A percentile compares a stretch with the other conserved stretches of the same genome.
These are phyloP conservation scores for Scarus forsteni DNA, from an alignment of 2,797 vertebrate species.

Conservation along the genomic window DNA sequence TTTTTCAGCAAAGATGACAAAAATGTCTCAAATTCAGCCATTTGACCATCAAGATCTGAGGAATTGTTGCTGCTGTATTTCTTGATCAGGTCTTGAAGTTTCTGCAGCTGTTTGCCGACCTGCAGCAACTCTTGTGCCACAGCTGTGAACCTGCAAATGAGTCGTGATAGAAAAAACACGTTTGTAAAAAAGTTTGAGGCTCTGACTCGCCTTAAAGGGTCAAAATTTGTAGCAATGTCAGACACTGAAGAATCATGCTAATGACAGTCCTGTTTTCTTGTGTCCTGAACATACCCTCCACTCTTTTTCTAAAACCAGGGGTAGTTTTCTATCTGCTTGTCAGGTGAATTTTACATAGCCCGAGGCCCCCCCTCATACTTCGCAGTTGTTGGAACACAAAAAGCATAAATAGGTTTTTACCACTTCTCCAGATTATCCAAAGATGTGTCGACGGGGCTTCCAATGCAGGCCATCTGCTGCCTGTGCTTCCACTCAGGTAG, in stretches of 20 bases:
- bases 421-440: constrained; percentile 86
- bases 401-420: constrained; percentile 62
- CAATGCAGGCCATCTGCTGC: constrained; percentile 88
- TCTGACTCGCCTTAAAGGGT: too few species aligned
- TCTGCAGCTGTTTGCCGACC: constrained; percentile 79
- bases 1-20: constrained; percentile 81
- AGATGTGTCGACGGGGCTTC: constrained; percentile 67
- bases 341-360: too few species aligned
- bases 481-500: constrained; percentile 83
- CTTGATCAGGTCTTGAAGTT: constrained; percentile 83
- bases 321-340: too few species aligned
- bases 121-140: constrained; percentile 83
- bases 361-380: not conserved
- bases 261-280: not conserved
- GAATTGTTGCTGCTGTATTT: constrained; percentile 79
- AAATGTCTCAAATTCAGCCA: constrained; percentile 80
- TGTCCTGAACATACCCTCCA: too few species aligned
- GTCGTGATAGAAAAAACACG: too few species aligned
- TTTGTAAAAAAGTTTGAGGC: too few species aligned
- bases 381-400: not conserved
- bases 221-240: too few species aligned
- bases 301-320: too few species aligned
- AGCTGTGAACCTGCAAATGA: constrained; percentile 84
- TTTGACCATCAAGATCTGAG: constrained; percentile 77
- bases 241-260: too few species aligned